Percentiles rank a stretch among this genome's conserved stretches.
Conservation (phyloP, 2,797 vertebrate genomes). For the Phyllotis vaccarum region DNA sequence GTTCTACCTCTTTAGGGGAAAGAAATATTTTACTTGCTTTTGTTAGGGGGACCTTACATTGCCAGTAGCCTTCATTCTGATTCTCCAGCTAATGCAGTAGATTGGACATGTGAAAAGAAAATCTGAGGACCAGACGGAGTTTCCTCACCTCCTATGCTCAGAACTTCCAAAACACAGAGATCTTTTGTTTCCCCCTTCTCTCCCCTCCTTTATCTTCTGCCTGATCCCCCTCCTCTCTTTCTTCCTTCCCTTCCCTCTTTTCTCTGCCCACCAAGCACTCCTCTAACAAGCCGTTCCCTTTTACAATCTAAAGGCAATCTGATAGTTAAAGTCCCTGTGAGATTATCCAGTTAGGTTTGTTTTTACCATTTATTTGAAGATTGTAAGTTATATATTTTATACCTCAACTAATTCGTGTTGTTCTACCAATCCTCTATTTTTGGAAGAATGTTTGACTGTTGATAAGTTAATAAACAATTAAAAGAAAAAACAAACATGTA, state of each 20-base stretch:
- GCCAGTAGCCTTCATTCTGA: conserved; percentile 70
- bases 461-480: not conserved
- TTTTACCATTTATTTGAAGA: conserved; percentile 58
- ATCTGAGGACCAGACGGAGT: not conserved
- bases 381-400: not conserved
- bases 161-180: not conserved
- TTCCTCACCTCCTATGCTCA: not conserved
- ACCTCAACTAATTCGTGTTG: not conserved
- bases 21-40: conserved; percentile 86
- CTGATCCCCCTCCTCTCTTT: not conserved
- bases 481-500: not conserved
- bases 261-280: not conserved
- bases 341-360: conserved; percentile 50
- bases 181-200: not conserved
- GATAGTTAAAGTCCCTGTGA: not conserved
- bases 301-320: conserved; percentile 44
- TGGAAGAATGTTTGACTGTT: not conserved
- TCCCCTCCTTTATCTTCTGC: not conserved
- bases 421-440: not conserved
- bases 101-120: conserved; percentile 60
- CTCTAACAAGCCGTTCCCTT: not conserved
- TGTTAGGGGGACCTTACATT: conserved; percentile 84
- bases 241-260: not conserved
- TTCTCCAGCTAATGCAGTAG: conserved; percentile 75
- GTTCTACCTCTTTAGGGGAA: conserved; percentile 83